Percentiles rank a stretch among this genome's conserved stretches.
Conservation (phyloP, 2,797 vertebrate genomes). For the Poecilia wingei region DNA sequence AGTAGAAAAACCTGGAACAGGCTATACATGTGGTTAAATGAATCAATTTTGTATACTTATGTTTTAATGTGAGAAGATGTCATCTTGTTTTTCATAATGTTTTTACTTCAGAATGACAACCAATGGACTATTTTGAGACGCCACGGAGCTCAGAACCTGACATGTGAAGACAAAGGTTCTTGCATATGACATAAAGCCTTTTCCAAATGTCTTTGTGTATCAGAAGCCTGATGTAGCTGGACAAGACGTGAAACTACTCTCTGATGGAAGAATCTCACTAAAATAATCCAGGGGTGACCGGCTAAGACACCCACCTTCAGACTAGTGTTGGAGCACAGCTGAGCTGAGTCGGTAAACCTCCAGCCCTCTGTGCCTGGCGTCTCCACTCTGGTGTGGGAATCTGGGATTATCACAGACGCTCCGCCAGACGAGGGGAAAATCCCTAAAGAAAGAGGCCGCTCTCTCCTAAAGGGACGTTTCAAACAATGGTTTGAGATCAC, state of each 20-base stretch:
- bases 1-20: conserved; percentile 12
- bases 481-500: not conserved
- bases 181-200: not conserved
- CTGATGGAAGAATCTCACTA: not conserved
- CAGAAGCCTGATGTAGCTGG: not conserved
- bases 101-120: not conserved
- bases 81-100: not conserved
- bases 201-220: not conserved
- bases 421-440: conserved; percentile 90
- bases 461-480: conserved; percentile 84
- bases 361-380: conserved; percentile 89
- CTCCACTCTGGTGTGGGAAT: conserved; percentile 84
- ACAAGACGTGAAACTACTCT: conserved; percentile 2
- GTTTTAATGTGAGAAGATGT: not conserved
- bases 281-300: not conserved
- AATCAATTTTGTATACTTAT: not conserved
- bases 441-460: conserved; percentile 92
- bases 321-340: conserved; percentile 90
- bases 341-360: conserved; percentile 89
- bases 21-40: not conserved
- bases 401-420: conserved; percentile 83
- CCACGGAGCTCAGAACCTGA: not conserved
- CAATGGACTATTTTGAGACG: not conserved
- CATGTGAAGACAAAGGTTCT: not conserved
- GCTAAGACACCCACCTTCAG: conserved; percentile 86